phyloP scores from a whole-genome alignment of 2,113 vertebrate species.

The Gasterosteus aculeatus region DNA sequence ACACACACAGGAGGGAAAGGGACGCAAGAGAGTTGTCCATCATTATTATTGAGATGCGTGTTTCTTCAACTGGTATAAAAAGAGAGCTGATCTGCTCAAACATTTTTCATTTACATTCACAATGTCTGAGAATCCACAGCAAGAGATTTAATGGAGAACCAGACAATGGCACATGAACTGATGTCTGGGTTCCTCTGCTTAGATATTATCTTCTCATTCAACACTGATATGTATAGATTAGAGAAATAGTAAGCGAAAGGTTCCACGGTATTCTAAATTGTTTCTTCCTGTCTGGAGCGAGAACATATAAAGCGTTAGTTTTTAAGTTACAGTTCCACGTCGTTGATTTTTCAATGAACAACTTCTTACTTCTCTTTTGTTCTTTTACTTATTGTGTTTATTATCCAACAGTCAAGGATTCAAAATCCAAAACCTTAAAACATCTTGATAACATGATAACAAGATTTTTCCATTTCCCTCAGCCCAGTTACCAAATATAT shows the following conservation, averaged over 20 bases:
- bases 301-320: background rate
- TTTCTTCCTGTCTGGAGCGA: constrained; percentile 2
- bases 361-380: background rate
- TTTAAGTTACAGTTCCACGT: background rate
- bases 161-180: background rate
- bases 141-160: background rate
- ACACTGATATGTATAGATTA: background rate
- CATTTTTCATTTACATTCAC: background rate
- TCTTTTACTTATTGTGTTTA: background rate
- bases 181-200: background rate
- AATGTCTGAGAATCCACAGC: background rate
- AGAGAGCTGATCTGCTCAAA: background rate
- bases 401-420: background rate
- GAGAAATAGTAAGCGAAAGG: background rate
- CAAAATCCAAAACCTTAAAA: constrained; percentile 11
- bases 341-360: background rate
- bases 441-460: background rate
- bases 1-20: background rate
- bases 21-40: background rate
- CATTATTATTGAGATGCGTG: background rate
- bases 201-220: background rate
- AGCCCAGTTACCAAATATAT: constrained; percentile 5
- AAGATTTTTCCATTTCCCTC: background rate
- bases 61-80: background rate
- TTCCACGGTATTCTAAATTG: background rate